These are phyloP conservation scores for Acridotheres tristis DNA, from an alignment of 2,797 vertebrate genomes.

Conservation along the genomic window DNA sequence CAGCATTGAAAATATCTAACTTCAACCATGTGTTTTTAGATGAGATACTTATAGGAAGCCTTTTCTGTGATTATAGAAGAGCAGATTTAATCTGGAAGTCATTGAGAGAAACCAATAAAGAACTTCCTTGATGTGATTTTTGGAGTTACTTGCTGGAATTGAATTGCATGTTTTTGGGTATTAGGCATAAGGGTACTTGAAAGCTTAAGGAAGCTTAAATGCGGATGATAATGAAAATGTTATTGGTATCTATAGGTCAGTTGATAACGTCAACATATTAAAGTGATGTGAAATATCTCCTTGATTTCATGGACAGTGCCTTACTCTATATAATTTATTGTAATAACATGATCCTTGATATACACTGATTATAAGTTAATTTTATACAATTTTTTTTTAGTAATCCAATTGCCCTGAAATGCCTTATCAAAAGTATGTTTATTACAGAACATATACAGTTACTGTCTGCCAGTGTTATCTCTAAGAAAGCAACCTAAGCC, in stretches of 20 bases:
- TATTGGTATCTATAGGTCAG: not conserved
- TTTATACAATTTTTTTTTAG: not conserved
- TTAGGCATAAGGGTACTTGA: not conserved
- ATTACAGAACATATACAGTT: not conserved
- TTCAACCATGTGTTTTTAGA: constrained; percentile 19
- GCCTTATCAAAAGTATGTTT: not conserved
- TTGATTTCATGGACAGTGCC: not conserved
- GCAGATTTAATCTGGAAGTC: constrained; percentile 44
- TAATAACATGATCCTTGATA: not conserved
- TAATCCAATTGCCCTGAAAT: constrained; percentile 3
- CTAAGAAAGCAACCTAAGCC: not conserved
- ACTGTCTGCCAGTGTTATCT: not conserved
- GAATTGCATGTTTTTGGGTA: not conserved
- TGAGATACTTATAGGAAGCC: not conserved
- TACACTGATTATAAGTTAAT: not conserved
- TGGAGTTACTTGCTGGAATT: not conserved
- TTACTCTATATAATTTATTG: not conserved
- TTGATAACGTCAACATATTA: not conserved
- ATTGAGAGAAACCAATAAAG: constrained; percentile 48
- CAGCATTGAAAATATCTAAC: constrained; percentile 27
- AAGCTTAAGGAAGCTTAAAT: constrained; percentile 9
- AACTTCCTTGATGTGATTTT: constrained; percentile 44
- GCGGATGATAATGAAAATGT: constrained; percentile 11
- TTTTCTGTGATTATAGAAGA: constrained; percentile 1
- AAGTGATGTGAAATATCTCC: not conserved